These are phyloP conservation scores for Hyles euphorbiae DNA, from an alignment of 1,140 invertebrate species.

Conservation along the genomic window DNA sequence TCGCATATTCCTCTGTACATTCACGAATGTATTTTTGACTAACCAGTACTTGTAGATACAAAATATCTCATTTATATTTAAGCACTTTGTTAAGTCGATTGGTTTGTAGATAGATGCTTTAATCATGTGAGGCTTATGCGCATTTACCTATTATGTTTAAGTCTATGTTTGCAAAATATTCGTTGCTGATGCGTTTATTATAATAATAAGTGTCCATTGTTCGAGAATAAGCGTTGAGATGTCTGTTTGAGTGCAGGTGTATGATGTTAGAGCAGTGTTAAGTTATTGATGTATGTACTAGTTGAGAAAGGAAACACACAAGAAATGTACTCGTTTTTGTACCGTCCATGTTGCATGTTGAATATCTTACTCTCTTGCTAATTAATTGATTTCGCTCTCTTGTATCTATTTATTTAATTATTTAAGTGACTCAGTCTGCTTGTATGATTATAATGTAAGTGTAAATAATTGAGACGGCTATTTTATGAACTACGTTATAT, in stretches of 20 bases:
- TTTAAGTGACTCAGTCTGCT: not conserved
- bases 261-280: slow-evolving; percentile 32
- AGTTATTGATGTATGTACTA: slow-evolving; percentile 18
- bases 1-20: not conserved
- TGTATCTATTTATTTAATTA: slow-evolving; percentile 9
- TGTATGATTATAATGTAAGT: slow-evolving; percentile 13
- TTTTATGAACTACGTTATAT: slow-evolving; percentile 15
- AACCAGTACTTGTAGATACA: slow-evolving; percentile 24
- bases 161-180: slow-evolving; percentile 31
- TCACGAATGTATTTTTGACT: slow-evolving; percentile 10
- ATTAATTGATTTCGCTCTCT: slow-evolving; percentile 23
- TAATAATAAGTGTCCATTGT: slow-evolving; percentile 37
- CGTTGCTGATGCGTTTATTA: slow-evolving; percentile 20
- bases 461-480: slow-evolving; percentile 11
- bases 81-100: too few species aligned
- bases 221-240: slow-evolving; percentile 1
- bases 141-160: slow-evolving; percentile 61
- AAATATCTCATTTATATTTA: slow-evolving; percentile 1
- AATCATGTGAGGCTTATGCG: slow-evolving; percentile 58
- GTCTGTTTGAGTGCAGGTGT: not conserved
- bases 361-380: slow-evolving; percentile 12
- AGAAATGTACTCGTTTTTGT: slow-evolving; percentile 6
- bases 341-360: slow-evolving; percentile 3
- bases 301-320: not conserved
- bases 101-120: slow-evolving; percentile 31